phyloP scores from a whole-genome alignment of 1,140 invertebrate genomes.

The Venustaconcha ellipsiformis region DNA sequence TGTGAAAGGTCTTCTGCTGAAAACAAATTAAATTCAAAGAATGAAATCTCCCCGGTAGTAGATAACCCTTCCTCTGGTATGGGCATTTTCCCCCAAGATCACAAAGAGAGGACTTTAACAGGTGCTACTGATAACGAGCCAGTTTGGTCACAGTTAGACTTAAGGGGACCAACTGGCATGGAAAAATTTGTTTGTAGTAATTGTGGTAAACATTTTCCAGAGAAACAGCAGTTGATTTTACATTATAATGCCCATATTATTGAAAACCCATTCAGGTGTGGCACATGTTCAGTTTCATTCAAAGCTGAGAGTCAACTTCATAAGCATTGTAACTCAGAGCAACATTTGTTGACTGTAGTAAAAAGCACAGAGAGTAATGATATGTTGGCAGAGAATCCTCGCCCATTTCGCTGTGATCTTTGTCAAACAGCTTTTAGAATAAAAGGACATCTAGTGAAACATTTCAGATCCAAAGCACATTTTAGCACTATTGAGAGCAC shows the following conservation, averaged over 20 bases:
- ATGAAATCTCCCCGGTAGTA: too few relatives aligned
- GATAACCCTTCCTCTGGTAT: too few relatives aligned
- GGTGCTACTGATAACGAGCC: too few relatives aligned
- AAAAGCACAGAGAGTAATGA: neutral
- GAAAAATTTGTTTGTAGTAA: constrained; percentile 78
- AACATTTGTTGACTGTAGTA: constrained; percentile 89
- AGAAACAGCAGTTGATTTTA: constrained; percentile 87
- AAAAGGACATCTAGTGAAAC: constrained; percentile 95
- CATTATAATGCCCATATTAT: constrained; percentile 98
- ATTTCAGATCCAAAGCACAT: constrained; percentile 96
- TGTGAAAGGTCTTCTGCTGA: too few relatives aligned
- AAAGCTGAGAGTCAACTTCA: constrained; percentile 20
- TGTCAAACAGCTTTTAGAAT: constrained; percentile 97
- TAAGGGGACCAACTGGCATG: too few relatives aligned
- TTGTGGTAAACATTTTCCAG: constrained; percentile 91
- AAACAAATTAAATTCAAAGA: too few relatives aligned
- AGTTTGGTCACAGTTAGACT: too few relatives aligned
- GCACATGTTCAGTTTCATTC: constrained; percentile 71
- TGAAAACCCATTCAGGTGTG: constrained; percentile 84
- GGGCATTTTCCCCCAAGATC: too few relatives aligned
- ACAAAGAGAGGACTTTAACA: too few relatives aligned
- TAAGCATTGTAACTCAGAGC: constrained; percentile 80
- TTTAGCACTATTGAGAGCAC: constrained; percentile 95
- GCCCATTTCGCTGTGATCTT: constrained; percentile 85
- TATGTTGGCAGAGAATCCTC: constrained; percentile 84